Base-by-base conservation (phyloP, 2,888 invertebrate genomes). In the Plusia festucae region DNA sequence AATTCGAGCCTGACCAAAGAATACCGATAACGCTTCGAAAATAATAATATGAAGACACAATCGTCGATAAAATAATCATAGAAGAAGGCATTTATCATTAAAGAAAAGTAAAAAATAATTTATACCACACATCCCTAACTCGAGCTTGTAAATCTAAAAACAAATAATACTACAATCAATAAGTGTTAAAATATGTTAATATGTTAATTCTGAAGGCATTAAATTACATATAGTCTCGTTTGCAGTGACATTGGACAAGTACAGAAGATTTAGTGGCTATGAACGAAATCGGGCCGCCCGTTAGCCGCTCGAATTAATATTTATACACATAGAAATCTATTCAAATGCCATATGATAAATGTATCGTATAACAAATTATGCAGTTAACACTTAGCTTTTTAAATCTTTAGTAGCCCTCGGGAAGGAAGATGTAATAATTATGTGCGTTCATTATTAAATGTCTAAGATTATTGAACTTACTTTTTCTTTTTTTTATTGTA, bases 271-370 rank as follows among this genome's bases (percentile, higher is more conserved):
- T 85, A 88, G 71, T 67, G 69, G 56, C 69, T 54, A 58, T 66
- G 68, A 77, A 73, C 81, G 78, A 74, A 85, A 83, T 79, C 77
- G 76, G 76, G 73, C 73, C 70, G 69, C 70, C 68, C 68, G 76
- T 74, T 78, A 79, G 73, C 65, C 67, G 51, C 52, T 78, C 85
- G 84, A 90, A 91, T 91, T 90, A 90, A 89, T 90, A 88, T 89
- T 87, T 89, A 88, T 85, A 85, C 78, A 73, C 53, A 73, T 65
- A 81, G 78, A 83, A 82, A 79, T 82, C 73, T 85, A 85, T 89
- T 85, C 84, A 81, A 81, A 78, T 74, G 75, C 54, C 65, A 69
- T 57, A 68, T 80, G 79, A 83, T 83, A 85, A 86, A 85, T 81
- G 78, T 79, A 78, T 73, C 75, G 64, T 70, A 73, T 72, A 76